A percentile compares a stretch with the other conserved stretches of the same genome.
These are phyloP conservation scores for Imbricaverruca yamaguchii DNA, from an alignment of 2,888 invertebrate genomes.

Conservation along the genomic window DNA sequence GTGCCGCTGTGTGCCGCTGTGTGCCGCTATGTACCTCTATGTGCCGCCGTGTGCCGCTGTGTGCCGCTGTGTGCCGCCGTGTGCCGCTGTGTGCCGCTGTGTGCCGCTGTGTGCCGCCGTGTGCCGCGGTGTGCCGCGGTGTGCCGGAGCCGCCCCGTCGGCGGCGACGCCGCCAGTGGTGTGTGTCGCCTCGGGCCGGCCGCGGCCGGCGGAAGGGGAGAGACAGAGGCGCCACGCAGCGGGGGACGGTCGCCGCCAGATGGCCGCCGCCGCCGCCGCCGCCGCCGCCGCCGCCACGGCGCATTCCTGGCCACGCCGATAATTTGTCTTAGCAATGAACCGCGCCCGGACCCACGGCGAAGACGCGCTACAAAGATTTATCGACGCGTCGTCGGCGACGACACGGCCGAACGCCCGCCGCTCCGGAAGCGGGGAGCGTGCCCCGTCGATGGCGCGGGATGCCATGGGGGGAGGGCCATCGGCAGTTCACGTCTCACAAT, in stretches of 20 bases:
- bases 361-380: slow-evolving; percentile 19
- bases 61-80: no score
- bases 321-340: slow-evolving; percentile 17
- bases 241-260: neutral
- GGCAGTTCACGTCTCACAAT: no score
- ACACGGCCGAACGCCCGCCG: neutral
- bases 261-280: slow-evolving; percentile 37
- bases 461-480: no score
- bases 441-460: neutral
- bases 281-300: slow-evolving; percentile 48
- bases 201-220: neutral
- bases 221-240: neutral
- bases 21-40: no score
- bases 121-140: no score
- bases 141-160: neutral
- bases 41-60: no score
- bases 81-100: no score
- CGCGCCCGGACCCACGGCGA: slow-evolving; percentile 13
- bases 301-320: slow-evolving; percentile 70
- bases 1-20: no score
- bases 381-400: neutral
- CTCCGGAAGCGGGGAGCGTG: neutral
- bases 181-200: neutral
- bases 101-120: no score
- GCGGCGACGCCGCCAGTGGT: neutral